Evolutionary conservation across 1,140 invertebrate genomes (phyloP).

Genomic region (Cotesia typhae): DNA sequence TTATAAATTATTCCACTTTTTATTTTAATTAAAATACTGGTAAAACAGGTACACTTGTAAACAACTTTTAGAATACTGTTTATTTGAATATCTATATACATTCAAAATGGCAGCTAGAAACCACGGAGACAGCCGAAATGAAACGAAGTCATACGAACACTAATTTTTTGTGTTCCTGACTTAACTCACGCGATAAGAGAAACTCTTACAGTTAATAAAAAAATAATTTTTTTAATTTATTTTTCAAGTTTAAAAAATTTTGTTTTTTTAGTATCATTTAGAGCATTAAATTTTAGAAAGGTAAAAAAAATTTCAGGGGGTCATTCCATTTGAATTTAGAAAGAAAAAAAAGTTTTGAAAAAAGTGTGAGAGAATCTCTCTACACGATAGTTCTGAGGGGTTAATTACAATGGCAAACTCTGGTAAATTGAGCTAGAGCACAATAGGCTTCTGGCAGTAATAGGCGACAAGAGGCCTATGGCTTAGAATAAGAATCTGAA

Average conservation of each 20-base stretch:
- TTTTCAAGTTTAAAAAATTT: slow-evolving; percentile 2
- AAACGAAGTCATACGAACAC: neutral
- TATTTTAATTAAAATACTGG: neutral
- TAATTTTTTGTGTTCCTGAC: neutral
- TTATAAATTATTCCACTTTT: neutral
- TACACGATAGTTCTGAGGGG: neutral
- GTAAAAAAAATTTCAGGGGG: slow-evolving; percentile 1
- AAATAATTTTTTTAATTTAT: neutral
- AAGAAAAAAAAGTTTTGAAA: neutral
- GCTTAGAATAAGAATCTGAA: too few species aligned
- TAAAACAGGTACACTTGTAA: neutral
- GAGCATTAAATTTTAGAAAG: slow-evolving; percentile 6
- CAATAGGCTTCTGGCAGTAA: too few species aligned
- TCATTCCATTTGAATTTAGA: slow-evolving; percentile 9
- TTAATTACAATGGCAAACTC: too few species aligned
- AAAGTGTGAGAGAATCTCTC: neutral
- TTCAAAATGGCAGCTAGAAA: neutral
- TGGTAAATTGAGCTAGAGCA: too few species aligned
- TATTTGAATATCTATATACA: slow-evolving; percentile 10
- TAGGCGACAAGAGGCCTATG: too few species aligned
- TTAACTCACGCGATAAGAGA: neutral
- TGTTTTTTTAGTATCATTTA: neutral
- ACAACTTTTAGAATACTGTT: neutral
- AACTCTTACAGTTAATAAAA: too few species aligned
- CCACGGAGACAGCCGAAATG: neutral